Conservation (phyloP, 2,113 vertebrate genomes). For the Bubo bubo region DNA sequence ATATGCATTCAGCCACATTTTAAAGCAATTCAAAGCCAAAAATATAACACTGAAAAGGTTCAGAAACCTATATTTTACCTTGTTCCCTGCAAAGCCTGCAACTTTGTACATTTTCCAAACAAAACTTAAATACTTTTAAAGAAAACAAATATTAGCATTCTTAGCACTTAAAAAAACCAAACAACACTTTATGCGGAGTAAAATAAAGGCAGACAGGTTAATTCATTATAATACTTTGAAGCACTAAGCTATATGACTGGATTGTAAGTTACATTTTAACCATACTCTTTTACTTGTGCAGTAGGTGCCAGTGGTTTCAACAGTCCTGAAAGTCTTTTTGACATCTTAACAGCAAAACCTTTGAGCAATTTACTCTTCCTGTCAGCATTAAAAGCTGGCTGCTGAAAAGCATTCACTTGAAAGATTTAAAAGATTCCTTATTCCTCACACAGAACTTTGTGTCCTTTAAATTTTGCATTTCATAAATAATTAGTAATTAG, state of each 20-base stretch:
- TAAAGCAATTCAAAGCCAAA: not conserved
- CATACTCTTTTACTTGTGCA: not conserved
- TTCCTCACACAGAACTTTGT: not conserved
- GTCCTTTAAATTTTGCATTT: not conserved
- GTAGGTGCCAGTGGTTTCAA: not conserved
- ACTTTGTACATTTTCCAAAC: not conserved
- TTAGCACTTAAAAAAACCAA: not conserved
- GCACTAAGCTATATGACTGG: not conserved
- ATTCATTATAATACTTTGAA: not conserved
- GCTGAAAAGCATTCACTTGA: not conserved
- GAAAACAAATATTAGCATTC: not conserved
- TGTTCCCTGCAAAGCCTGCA: not conserved
- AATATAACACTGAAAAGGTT: not conserved
- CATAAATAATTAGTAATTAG: not conserved
- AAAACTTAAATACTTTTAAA: not conserved
- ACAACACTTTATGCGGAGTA: not conserved
- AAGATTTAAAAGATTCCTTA: not conserved
- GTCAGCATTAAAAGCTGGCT: not conserved
- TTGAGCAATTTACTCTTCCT: not conserved
- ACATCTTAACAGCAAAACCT: not conserved
- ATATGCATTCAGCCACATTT: not conserved
- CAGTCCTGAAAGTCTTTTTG: not conserved
- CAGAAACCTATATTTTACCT: not conserved
- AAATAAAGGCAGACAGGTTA: not conserved
- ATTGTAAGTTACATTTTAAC: not conserved